These are phyloP conservation scores for Dastarcus helophoroides DNA, from an alignment of 2,888 invertebrate genomes.

Conservation along the genomic window DNA sequence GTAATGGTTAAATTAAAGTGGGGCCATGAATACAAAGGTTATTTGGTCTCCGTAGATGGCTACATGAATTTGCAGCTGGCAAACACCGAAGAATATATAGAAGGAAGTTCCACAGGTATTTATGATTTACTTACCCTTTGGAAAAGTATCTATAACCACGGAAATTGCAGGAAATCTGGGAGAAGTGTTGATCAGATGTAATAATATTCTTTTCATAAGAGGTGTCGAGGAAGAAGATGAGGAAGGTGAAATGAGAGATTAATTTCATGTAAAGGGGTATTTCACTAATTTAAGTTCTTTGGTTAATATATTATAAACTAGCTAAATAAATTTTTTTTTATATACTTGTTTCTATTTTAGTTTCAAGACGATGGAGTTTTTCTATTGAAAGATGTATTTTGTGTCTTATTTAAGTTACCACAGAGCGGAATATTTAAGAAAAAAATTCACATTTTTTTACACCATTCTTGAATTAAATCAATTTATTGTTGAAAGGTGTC, in stretches of 20 bases:
- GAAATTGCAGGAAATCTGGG: slow-evolving; percentile 64
- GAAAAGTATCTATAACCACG: neutral
- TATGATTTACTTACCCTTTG: neutral
- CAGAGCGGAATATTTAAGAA: too few relatives aligned
- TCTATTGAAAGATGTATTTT: too few relatives aligned
- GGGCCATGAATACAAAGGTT: slow-evolving; percentile 99
- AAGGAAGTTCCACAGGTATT: slow-evolving; percentile 77
- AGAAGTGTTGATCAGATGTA: slow-evolving; percentile 93
- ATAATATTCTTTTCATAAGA: slow-evolving; percentile 90
- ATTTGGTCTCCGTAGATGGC: slow-evolving; percentile 93
- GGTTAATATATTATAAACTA: too few relatives aligned
- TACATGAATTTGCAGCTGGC: slow-evolving; percentile 99
- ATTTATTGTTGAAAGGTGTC: too few relatives aligned
- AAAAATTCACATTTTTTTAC: too few relatives aligned
- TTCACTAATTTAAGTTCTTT: too few relatives aligned
- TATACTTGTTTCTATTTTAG: too few relatives aligned
- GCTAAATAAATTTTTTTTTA: too few relatives aligned
- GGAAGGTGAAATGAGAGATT: slow-evolving; percentile 92
- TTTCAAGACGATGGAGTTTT: too few relatives aligned
- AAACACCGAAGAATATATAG: slow-evolving; percentile 95
- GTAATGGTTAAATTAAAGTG: slow-evolving; percentile 97
- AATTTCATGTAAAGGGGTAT: slow-evolving; percentile 23
- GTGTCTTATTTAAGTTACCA: too few relatives aligned
- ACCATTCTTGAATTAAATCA: too few relatives aligned
- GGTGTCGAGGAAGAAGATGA: slow-evolving; percentile 95